Evolutionary conservation across 2,888 invertebrate genomes (phyloP).

Genomic region (Caenorhabditis sulstoni): DNA sequence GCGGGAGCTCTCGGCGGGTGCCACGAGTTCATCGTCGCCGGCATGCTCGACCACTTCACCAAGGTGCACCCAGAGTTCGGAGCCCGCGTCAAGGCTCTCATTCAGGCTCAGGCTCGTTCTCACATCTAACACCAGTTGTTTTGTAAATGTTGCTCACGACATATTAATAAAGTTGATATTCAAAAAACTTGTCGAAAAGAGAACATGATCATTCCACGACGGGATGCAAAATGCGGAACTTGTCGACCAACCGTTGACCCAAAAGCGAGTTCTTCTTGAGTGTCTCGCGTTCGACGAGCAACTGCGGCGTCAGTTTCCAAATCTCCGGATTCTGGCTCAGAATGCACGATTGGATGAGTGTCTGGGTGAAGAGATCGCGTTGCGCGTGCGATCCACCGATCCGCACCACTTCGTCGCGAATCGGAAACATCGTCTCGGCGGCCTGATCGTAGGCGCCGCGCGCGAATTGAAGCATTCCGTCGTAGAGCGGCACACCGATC

Average conservation of each 20-base stretch:
- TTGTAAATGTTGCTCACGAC: background rate
- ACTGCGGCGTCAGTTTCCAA: constrained; percentile 65
- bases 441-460: constrained; percentile 68
- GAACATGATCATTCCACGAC: too few relatives aligned
- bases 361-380: constrained; percentile 77
- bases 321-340: constrained; percentile 62
- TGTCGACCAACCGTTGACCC: constrained; percentile 63
- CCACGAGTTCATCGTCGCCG: constrained; percentile 88
- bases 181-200: too few relatives aligned
- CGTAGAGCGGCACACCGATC: constrained; percentile 73
- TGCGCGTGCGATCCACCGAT: constrained; percentile 79
- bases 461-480: constrained; percentile 72
- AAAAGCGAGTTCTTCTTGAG: constrained; percentile 66
- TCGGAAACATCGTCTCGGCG: constrained; percentile 72
- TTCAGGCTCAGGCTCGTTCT: constrained; percentile 42
- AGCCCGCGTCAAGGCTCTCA: constrained; percentile 44
- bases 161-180: constrained; percentile 13
- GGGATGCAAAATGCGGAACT: constrained; percentile 61
- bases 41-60: constrained; percentile 59
- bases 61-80: constrained; percentile 61
- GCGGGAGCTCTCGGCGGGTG: constrained; percentile 86
- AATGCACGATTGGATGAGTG: constrained; percentile 72
- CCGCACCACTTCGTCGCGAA: constrained; percentile 68
- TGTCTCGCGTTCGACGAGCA: constrained; percentile 60
- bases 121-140: constrained; percentile 26